Evolutionary conservation across 2,888 invertebrate species (phyloP), one percentile per base, ranked within the genome.

Genomic region (Zygaena filipendulae): DNA sequence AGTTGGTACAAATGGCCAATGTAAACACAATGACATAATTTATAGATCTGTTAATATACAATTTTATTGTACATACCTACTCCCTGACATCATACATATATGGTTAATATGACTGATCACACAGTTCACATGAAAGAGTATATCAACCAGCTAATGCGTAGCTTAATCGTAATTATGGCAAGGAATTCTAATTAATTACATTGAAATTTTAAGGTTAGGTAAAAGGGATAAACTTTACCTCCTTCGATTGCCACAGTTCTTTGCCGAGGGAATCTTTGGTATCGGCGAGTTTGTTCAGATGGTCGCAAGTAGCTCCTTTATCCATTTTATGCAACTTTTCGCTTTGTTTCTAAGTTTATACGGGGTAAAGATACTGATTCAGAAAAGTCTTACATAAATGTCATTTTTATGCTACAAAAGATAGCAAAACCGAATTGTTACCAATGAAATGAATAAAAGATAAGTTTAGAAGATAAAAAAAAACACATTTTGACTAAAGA

Each of bases 291-390:
- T 70, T 74, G 46, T 77, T 75, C 25, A 80, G 56, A 51, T 81
- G 80, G 36, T 79, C 77, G 55, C 80, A 81, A 31, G 75, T 77
- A 48, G 67, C 61, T 47, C 67, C 68, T 61, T 63, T 74, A 59
- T 77, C 72, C 77, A 77, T 79, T 54, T 49, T 52, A 46, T n/a
- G n/a, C n/a, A n/a, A n/a, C n/a, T n/a, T n/a, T n/a, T n/a, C n/a
- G n/a, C n/a, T n/a, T n/a, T n/a, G n/a, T n/a, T n/a, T n/a, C n/a
- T n/a, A n/a, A n/a, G 52, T 55, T 64, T 59, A 60, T 59, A 60
- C 39, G 47, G 58, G 59, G 47, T 41, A 45, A 59, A 42, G 60
- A 50, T 47, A 60, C 39, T 41, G 36, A 51, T 54, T 54, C 53
- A 62, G 59, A 52, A 51, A 50, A 53, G 53, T 52, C 49, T 59